Evolutionary conservation across 2,797 vertebrate species (phyloP).

Genomic region (Spea hammondii): DNA sequence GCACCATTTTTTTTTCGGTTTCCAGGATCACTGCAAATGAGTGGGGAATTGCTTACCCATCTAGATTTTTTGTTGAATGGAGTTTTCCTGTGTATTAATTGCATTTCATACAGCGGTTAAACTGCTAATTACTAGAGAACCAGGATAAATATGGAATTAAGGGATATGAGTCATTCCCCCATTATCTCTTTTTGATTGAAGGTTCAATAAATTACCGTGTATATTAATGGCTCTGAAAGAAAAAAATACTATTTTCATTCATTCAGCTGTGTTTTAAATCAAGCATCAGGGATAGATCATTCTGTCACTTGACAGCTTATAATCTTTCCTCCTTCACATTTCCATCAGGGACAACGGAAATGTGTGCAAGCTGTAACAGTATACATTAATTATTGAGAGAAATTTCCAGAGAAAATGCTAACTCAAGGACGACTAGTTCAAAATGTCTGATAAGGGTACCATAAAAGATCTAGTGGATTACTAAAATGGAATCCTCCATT

Average conservation of each 20-base stretch:
- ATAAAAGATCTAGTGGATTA: conserved; percentile 17
- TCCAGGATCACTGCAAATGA: conserved; percentile 9
- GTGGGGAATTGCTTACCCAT: conserved; percentile 15
- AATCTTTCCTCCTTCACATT: conserved; percentile 70
- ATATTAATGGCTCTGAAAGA: conserved; percentile 70
- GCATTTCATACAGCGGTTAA: conserved; percentile 66
- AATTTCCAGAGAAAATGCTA: conserved; percentile 60
- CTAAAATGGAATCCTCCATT: too few relatives aligned
- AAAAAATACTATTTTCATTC: conserved; percentile 75
- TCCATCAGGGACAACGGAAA: conserved; percentile 67
- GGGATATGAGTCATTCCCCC: conserved; percentile 71
- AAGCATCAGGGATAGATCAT: conserved; percentile 67
- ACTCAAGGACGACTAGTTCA: conserved; percentile 55
- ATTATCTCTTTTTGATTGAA: conserved; percentile 73
- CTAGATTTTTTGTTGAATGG: conserved; percentile 21
- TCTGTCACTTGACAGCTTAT: conserved; percentile 72
- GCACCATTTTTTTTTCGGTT: conserved; percentile 16
- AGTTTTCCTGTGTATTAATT: conserved; percentile 57
- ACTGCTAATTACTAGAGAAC: conserved; percentile 68
- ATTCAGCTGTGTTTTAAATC: conserved; percentile 74
- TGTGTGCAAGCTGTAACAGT: conserved; percentile 66
- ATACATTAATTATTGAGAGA: conserved; percentile 70
- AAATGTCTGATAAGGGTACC: conserved; percentile 48
- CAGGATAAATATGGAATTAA: conserved; percentile 64
- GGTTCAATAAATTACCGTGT: conserved; percentile 73